Conservation (phyloP, 1,140 invertebrate genomes). For the Leptopilina clavipes region DNA sequence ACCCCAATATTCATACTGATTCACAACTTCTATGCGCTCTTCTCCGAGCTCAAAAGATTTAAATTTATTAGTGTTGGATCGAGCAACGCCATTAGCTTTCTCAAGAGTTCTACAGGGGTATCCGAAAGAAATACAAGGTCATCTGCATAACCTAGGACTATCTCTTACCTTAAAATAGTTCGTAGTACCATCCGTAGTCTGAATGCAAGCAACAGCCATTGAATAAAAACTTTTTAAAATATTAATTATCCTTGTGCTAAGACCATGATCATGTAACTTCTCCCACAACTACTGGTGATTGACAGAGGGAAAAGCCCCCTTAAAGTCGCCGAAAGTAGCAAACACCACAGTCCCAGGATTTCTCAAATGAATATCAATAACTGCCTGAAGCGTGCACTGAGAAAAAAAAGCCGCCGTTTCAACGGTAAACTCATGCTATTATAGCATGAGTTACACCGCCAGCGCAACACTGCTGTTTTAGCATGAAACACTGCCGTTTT, state of each 20-base stretch:
- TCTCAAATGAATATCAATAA: neutral
- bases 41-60: no score
- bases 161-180: slow-evolving; percentile 36
- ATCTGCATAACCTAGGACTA: slow-evolving; percentile 47
- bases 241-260: slow-evolving; percentile 19
- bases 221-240: slow-evolving; percentile 8
- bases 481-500: no score
- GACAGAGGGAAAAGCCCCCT: slow-evolving; percentile 21
- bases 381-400: no score
- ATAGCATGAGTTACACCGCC: no score
- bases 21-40: no score
- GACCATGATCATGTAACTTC: neutral
- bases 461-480: no score
- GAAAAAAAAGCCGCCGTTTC: no score
- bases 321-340: slow-evolving; percentile 25
- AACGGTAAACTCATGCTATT: no score
- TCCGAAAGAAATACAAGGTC: slow-evolving; percentile 49
- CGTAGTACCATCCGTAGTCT: neutral
- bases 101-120: slow-evolving; percentile 32
- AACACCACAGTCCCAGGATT: neutral
- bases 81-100: slow-evolving; percentile 41
- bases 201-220: neutral
- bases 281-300: neutral
- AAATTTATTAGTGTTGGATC: slow-evolving; percentile 37
- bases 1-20: no score